These are phyloP conservation scores for Cotesia congregata DNA, from an alignment of 2,888 invertebrate genomes.

Conservation along the genomic window DNA sequence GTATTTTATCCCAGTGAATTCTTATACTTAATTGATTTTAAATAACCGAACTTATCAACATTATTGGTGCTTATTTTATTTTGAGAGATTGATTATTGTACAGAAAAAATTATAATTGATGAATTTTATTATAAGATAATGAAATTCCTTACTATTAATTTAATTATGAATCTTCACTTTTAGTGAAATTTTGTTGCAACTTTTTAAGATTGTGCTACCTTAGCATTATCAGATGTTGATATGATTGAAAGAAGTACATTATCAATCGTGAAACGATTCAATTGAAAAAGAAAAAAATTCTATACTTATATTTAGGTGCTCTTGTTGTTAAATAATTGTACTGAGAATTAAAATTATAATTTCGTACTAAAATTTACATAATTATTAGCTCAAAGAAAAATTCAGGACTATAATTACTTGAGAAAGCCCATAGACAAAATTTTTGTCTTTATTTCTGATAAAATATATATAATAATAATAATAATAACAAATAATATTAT, in stretches of 20 bases:
- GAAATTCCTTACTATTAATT: background rate
- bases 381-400: constrained; percentile 15
- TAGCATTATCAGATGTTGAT: constrained; percentile 29
- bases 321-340: constrained; percentile 7
- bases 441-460: constrained; percentile 26
- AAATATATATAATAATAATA: constrained; percentile 1
- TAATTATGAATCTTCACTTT: background rate
- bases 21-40: background rate
- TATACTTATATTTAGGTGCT: constrained; percentile 17
- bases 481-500: constrained; percentile 6
- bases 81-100: background rate
- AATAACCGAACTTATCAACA: background rate
- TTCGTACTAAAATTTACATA: constrained; percentile 31
- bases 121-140: background rate
- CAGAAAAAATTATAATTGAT: background rate
- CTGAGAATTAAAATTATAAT: constrained; percentile 30
- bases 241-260: background rate
- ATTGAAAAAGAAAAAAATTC: constrained; percentile 12
- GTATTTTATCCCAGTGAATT: background rate
- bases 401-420: constrained; percentile 42
- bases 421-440: constrained; percentile 24
- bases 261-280: constrained; percentile 18
- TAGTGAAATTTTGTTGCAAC: background rate
- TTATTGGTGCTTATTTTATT: background rate
- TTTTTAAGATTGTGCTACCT: constrained; percentile 30